Evolutionary conservation across 1,140 invertebrate species (phyloP).

Genomic region (Thaumetopoea pityocampa): DNA sequence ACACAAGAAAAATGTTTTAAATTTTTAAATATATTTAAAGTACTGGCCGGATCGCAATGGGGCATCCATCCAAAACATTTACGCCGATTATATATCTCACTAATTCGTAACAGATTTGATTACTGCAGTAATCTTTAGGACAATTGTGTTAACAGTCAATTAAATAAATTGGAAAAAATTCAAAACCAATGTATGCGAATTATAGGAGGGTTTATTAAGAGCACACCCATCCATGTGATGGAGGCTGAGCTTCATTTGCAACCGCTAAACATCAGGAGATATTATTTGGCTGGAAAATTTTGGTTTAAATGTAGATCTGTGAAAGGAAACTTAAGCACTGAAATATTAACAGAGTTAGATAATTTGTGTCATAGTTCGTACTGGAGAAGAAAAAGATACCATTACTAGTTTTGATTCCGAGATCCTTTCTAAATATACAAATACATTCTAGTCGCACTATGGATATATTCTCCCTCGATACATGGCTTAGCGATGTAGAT

Average conservation of each 20-base stretch:
- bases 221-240: not conserved
- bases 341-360: not conserved
- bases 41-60: slow-evolving; percentile 5
- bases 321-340: not conserved
- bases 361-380: not conserved
- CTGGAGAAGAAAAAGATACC: not conserved
- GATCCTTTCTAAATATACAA: not conserved
- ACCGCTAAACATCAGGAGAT: not conserved
- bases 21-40: slow-evolving; percentile 10
- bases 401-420: not conserved
- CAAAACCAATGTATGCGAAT: slow-evolving; percentile 1
- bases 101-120: slow-evolving; percentile 5
- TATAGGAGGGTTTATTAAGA: not conserved
- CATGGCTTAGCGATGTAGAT: slow-evolving; percentile 3
- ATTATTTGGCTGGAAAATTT: not conserved
- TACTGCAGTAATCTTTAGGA: slow-evolving; percentile 7
- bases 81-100: slow-evolving; percentile 1
- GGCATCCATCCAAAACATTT: slow-evolving; percentile 9
- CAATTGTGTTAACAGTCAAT: not conserved
- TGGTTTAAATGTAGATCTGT: not conserved
- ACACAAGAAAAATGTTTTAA: slow-evolving; percentile 1
- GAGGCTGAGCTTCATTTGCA: not conserved
- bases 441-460: not conserved
- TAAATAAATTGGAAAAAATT: not conserved
- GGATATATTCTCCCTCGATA: slow-evolving; percentile 1